A percentile compares a stretch with the other conserved stretches of the same genome.
phyloP scores from a whole-genome alignment of 2,113 vertebrate species.

The Megaceryle torquata region DNA sequence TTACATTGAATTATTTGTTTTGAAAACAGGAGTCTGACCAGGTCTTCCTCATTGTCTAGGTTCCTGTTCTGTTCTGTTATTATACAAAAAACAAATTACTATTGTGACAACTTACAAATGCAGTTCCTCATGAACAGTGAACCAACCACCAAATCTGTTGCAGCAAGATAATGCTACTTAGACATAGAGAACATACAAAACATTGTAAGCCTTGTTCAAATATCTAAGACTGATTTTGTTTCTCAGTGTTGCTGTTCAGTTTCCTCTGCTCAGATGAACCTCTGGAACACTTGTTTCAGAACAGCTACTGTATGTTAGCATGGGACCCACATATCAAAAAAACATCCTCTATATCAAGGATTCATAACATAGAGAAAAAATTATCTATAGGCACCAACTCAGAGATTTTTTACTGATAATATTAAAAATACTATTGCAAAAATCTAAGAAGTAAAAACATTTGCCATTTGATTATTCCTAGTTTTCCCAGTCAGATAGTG shows the following conservation, averaged over 20 bases:
- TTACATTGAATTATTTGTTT: not conserved
- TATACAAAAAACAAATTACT: not conserved
- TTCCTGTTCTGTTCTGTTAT: not conserved
- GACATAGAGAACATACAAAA: not conserved
- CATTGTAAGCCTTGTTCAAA: rapidly evolving
- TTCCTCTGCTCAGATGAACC: rapidly evolving
- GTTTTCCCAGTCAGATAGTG: not conserved
- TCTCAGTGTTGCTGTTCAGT: not conserved
- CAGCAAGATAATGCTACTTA: not conserved
- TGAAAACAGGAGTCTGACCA: not conserved
- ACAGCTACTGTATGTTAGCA: not conserved
- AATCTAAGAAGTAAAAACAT: not conserved
- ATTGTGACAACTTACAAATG: not conserved
- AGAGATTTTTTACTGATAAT: not conserved
- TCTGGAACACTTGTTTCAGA: not conserved
- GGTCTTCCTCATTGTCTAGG: not conserved
- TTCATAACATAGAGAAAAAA: not conserved
- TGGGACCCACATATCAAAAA: not conserved
- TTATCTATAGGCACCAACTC: not conserved
- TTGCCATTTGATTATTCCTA: not conserved
- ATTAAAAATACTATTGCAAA: not conserved
- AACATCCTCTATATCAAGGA: not conserved
- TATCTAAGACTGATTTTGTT: not conserved
- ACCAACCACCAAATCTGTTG: not conserved
- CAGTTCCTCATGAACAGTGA: not conserved